These are phyloP conservation scores for Drosophila lowei DNA, from an alignment of 1,140 invertebrate genomes.

Conservation along the genomic window DNA sequence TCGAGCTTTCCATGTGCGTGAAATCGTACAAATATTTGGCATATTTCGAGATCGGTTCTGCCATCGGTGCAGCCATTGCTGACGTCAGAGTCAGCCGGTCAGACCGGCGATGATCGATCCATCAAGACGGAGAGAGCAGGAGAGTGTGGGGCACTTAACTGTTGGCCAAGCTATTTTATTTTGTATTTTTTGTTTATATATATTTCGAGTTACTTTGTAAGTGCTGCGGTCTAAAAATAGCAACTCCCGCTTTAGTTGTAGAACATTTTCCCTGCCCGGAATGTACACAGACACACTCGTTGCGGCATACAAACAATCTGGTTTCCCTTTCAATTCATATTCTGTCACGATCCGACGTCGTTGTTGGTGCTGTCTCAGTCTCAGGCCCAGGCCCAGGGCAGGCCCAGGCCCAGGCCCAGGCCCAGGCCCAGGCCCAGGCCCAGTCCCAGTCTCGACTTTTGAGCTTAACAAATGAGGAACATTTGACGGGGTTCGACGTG, in stretches of 20 bases:
- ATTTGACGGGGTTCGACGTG: too few relatives aligned
- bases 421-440: slow-evolving; percentile 7
- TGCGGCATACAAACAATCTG: slow-evolving; percentile 34
- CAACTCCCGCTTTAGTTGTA: slow-evolving; percentile 22
- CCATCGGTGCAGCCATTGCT: slow-evolving; percentile 10
- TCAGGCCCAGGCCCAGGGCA: slow-evolving; percentile 2
- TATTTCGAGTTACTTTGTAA: slow-evolving; percentile 8
- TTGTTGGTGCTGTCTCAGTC: slow-evolving; percentile 7
- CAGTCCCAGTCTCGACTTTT: slow-evolving; percentile 1
- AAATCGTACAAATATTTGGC: slow-evolving; percentile 18
- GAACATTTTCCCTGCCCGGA: slow-evolving; percentile 44
- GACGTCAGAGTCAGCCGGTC: slow-evolving; percentile 20
- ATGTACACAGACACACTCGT: slow-evolving; percentile 12
- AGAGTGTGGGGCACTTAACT: slow-evolving; percentile 4
- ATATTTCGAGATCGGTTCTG: slow-evolving; percentile 2
- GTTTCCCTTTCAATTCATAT: slow-evolving; percentile 75
- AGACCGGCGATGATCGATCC: slow-evolving; percentile 20
- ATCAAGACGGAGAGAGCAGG: slow-evolving; percentile 1
- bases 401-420: not conserved
- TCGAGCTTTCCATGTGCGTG: slow-evolving; percentile 3
- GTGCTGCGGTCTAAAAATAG: slow-evolving; percentile 37
- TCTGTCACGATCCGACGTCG: slow-evolving; percentile 57
- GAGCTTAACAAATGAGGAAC: not conserved
- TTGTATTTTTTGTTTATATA: not conserved
- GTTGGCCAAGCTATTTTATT: slow-evolving; percentile 24